Conservation (phyloP, 2,797 vertebrate species). For the Lycodopsis pacificus region DNA sequence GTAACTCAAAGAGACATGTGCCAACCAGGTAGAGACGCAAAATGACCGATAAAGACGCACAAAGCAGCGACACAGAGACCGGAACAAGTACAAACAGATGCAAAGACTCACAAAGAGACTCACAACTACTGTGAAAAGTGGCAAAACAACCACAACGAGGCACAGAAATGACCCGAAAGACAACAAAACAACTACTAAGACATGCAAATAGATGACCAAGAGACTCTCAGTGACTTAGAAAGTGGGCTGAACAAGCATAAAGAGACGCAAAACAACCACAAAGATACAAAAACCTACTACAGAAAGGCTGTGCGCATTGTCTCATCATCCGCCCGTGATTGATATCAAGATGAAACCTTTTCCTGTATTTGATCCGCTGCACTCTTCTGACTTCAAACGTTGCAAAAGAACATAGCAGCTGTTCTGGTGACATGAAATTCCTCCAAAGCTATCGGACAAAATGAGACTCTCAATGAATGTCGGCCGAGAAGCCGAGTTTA, state of each 20-base stretch:
- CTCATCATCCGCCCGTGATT: neutral
- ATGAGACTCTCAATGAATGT: neutral
- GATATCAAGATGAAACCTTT: constrained; percentile 2
- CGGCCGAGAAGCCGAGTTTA: neutral
- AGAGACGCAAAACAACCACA: neutral
- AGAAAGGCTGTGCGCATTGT: neutral
- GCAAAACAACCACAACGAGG: neutral
- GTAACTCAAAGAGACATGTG: neutral
- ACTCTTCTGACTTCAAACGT: neutral
- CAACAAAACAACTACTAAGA: neutral
- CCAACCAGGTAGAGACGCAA: neutral
- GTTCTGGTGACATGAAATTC: neutral
- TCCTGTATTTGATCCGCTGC: neutral
- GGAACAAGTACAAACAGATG: neutral
- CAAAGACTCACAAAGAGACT: neutral
- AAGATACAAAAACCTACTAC: neutral
- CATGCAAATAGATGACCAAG: neutral
- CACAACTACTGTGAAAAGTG: too few species aligned
- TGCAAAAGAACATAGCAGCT: neutral
- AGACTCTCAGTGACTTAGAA: neutral
- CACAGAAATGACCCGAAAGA: neutral
- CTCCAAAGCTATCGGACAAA: neutral
- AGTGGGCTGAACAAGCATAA: too few species aligned
- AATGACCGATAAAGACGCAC: neutral
- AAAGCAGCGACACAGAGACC: neutral